Evolutionary conservation across 2,797 vertebrate species (phyloP), one percentile per base, ranked within the genome.

Genomic region (Paedocypris micromegethes): DNA sequence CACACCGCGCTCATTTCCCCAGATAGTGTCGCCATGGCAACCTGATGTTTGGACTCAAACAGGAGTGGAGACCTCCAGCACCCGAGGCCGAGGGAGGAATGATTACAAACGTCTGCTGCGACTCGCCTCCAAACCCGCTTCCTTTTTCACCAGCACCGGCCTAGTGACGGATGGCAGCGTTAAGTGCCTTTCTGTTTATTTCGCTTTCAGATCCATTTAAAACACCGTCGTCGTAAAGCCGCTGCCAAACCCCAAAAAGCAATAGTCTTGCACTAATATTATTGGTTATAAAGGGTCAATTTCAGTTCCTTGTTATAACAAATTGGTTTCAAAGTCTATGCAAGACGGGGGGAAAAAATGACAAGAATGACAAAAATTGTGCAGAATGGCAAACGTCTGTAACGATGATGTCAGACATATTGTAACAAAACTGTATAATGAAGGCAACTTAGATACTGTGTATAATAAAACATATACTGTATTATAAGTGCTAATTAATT

Each of bases 1-100:
- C 56, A 59, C 52, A 43, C 8, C 23, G 40, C 6, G 52, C 6
- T 3, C 56, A 56, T 70, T 63, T 62, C 66, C 63, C 49, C 62
- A 5, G 59, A 68, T 53, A 59, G 44, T 65, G 63, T 9, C 38
- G 5, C 70, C 63, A 63, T 56, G 64, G 68, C 58, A 71, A 73
- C 63, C 58, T 8, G 63, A 64, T 47, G 60, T 55, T 48, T 56
- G 37, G 52, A 68, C 23, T 55, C 54, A 43, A 73, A 58, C 57
- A 49, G 56, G 60, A 48, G 9, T 63, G 47, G 43, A 45, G 56
- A 65, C 48, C 52, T 60, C 62, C 56, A 49, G 64, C 54, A 70
- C 58, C 23, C 39, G 52, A 53, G n/a, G 54, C 49, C 4, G 41
- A 8, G 63, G 51, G 49, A 23, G 42, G 60, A 51, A 38, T 6